These are phyloP conservation scores for Meteorus cinctellus DNA, from an alignment of 2,888 invertebrate species.

Conservation along the genomic window DNA sequence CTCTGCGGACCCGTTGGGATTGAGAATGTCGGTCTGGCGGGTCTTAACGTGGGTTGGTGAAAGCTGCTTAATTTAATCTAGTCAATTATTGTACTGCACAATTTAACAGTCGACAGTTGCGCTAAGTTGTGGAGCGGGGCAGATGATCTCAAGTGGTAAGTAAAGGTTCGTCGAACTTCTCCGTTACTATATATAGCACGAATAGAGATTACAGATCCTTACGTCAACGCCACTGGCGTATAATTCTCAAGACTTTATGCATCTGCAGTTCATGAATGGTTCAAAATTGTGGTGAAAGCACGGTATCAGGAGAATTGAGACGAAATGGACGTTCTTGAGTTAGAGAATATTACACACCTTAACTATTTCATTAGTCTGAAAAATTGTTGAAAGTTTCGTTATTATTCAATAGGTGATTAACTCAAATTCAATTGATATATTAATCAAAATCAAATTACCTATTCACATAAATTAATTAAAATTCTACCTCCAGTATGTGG, in stretches of 20 bases:
- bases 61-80: constrained; percentile 54
- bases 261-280: not conserved
- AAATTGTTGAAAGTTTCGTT: too few species aligned
- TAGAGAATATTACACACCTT: not conserved
- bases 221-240: not conserved
- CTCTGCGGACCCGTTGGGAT: not conserved
- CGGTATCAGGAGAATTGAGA: not conserved
- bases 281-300: not conserved
- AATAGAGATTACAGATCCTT: constrained; percentile 18
- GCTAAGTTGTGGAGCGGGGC: constrained; percentile 27
- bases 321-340: not conserved
- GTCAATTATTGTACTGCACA: constrained; percentile 54
- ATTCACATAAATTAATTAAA: too few species aligned
- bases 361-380: too few species aligned
- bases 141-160: constrained; percentile 16
- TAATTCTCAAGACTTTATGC: not conserved
- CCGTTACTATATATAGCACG: not conserved
- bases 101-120: constrained; percentile 53
- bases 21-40: constrained; percentile 22
- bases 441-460: too few species aligned
- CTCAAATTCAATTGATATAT: too few species aligned
- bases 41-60: constrained; percentile 26
- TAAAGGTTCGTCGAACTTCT: constrained; percentile 23
- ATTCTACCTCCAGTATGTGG: too few species aligned
- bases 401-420: too few species aligned